phyloP scores from a whole-genome alignment of 2,888 invertebrate species.

The Troides aeacus region DNA sequence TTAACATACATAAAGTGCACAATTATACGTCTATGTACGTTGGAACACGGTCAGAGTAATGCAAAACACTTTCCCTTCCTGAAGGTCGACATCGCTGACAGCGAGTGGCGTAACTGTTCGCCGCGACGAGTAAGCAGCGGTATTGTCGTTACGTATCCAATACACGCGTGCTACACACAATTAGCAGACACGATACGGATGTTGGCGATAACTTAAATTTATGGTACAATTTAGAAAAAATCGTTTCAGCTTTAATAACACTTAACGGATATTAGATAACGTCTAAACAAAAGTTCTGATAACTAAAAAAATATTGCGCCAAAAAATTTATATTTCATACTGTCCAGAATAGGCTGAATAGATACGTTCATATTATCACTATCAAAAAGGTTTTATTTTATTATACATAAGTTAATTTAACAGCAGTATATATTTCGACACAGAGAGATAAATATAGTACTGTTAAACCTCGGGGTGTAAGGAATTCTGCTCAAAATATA shows the following conservation, averaged over 20 bases:
- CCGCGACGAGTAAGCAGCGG: constrained; percentile 32
- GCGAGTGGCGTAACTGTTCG: constrained; percentile 44
- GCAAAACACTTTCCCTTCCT: constrained; percentile 64
- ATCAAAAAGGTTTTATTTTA: no score
- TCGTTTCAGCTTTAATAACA: not conserved
- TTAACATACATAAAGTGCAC: not conserved
- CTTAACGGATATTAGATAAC: no score
- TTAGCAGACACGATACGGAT: constrained; percentile 8
- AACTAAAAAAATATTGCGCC: no score
- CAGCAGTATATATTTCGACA: no score
- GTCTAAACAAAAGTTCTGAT: no score
- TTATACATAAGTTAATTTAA: no score
- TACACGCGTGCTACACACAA: constrained; percentile 16
- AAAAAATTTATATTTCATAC: no score
- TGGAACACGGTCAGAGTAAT: constrained; percentile 44
- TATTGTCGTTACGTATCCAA: constrained; percentile 37
- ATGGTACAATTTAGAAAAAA: not conserved
- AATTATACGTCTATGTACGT: not conserved
- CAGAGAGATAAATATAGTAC: no score
- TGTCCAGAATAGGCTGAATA: no score
- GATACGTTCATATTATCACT: no score
- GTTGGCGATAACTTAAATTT: not conserved
- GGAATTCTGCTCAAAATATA: no score
- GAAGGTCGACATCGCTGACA: constrained; percentile 58
- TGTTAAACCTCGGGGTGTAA: no score